These are phyloP conservation scores for Trematomus loennbergii DNA, from an alignment of 2,113 vertebrate species.

Conservation along the genomic window DNA sequence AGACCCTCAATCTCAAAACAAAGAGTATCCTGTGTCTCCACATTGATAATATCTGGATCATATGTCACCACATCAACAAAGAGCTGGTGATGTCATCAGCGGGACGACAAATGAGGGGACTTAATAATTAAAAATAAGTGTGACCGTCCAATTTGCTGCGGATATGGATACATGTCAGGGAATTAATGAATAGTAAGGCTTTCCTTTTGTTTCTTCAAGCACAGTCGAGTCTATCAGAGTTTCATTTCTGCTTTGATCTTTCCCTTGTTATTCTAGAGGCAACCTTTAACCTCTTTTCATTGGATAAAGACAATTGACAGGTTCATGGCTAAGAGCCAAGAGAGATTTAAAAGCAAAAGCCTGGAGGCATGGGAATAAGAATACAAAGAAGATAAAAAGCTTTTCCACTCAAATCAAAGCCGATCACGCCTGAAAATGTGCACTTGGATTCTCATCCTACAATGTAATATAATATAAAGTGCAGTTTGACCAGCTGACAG, in stretches of 20 bases:
- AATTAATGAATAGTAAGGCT: slow-evolving; percentile 72
- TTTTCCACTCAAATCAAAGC: slow-evolving; percentile 25
- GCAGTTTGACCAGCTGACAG: background rate
- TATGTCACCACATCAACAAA: slow-evolving; percentile 81
- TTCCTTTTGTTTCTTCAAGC: slow-evolving; percentile 61
- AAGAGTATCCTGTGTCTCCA: slow-evolving; percentile 77
- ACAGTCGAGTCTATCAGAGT: slow-evolving; percentile 44
- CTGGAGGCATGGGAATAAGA: background rate
- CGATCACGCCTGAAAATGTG: background rate
- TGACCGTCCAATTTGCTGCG: slow-evolving; percentile 76
- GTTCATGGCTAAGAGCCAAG: background rate
- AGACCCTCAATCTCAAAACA: slow-evolving; percentile 79
- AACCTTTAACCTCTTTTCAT: slow-evolving; percentile 10
- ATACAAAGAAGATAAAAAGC: slow-evolving; percentile 12
- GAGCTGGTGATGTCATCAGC: slow-evolving; percentile 79
- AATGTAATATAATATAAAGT: background rate
- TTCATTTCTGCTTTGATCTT: slow-evolving; percentile 46
- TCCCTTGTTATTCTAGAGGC: slow-evolving; percentile 2
- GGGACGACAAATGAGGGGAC: slow-evolving; percentile 78
- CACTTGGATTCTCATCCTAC: background rate
- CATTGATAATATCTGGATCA: slow-evolving; percentile 82
- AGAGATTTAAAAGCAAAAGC: slow-evolving; percentile 5
- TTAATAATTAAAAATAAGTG: slow-evolving; percentile 84
- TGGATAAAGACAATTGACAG: slow-evolving; percentile 13
- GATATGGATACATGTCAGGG: slow-evolving; percentile 76